phyloP scores from a whole-genome alignment of 1,140 invertebrate genomes.

The Melitaea cinxia region DNA sequence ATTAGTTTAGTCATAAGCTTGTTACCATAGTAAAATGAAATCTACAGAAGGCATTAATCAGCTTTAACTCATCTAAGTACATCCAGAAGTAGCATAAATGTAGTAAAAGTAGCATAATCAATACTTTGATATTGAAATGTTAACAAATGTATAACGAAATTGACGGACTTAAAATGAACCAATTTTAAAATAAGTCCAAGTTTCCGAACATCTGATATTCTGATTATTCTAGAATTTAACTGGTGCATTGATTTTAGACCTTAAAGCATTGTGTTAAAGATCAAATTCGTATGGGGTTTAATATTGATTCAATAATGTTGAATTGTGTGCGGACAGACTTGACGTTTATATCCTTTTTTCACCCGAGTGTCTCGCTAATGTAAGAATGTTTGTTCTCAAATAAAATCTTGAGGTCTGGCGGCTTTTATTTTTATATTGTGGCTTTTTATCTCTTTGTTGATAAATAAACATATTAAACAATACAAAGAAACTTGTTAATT shows the following conservation, averaged over 20 bases:
- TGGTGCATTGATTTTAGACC: conserved; percentile 22
- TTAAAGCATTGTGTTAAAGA: conserved; percentile 10
- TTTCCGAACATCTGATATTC: conserved; percentile 4
- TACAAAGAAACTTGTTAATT: too few species aligned
- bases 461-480: too few species aligned
- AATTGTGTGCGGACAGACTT: conserved; percentile 24
- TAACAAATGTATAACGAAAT: conserved; percentile 9
- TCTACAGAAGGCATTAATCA: too few species aligned
- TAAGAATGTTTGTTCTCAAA: neutral
- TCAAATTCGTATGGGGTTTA: neutral
- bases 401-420: neutral
- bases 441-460: neutral
- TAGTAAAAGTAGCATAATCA: too few species aligned
- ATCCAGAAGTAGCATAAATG: too few species aligned
- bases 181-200: conserved; percentile 33
- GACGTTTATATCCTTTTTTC: conserved; percentile 1
- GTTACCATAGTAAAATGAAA: too few species aligned
- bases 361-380: conserved; percentile 10
- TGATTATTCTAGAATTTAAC: conserved; percentile 28
- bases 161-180: conserved; percentile 32
- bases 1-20: too few species aligned
- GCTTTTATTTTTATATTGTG: neutral
- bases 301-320: conserved; percentile 23
- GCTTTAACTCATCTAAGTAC: too few species aligned
- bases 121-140: conserved; percentile 4